Conservation (phyloP, 2,888 invertebrate genomes). For the Sinohyriopsis cumingii region DNA sequence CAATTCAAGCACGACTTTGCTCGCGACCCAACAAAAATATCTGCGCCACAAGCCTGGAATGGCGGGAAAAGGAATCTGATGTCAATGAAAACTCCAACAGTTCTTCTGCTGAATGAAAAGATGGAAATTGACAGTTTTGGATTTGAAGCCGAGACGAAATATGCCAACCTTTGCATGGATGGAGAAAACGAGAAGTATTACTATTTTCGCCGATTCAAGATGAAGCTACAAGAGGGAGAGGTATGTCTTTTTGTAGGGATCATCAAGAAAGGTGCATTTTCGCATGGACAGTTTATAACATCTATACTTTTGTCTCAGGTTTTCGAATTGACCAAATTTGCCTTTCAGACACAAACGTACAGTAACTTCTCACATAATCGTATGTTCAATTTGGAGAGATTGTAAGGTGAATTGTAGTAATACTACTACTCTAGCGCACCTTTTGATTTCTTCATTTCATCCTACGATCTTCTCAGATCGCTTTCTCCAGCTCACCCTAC, state of each 20-base stretch:
- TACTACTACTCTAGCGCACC: no score
- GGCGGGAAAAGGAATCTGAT: constrained; percentile 16
- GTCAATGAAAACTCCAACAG: constrained; percentile 28
- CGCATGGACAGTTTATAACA: no score
- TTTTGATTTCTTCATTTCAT: no score
- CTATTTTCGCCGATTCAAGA: constrained; percentile 23
- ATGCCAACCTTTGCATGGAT: constrained; percentile 14
- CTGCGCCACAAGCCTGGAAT: constrained; percentile 15
- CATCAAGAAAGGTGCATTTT: no score
- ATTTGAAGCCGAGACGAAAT: constrained; percentile 23
- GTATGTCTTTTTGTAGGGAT: not conserved
- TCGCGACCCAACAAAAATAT: constrained; percentile 8
- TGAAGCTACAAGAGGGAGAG: constrained; percentile 20
- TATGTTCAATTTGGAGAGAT: no score
- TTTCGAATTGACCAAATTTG: no score
- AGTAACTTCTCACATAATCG: no score
- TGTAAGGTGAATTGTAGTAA: no score
- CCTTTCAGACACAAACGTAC: no score
- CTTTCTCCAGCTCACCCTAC: no score
- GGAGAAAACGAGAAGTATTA: constrained; percentile 18
- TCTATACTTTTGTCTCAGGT: no score
- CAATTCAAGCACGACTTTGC: constrained; percentile 16
- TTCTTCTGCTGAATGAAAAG: constrained; percentile 16
- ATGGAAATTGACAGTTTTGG: constrained; percentile 21
- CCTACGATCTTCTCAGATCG: no score